Base-by-base conservation (phyloP, 53 echinoderm and acorn worm species). In the Holothuria leucospilota region DNA sequence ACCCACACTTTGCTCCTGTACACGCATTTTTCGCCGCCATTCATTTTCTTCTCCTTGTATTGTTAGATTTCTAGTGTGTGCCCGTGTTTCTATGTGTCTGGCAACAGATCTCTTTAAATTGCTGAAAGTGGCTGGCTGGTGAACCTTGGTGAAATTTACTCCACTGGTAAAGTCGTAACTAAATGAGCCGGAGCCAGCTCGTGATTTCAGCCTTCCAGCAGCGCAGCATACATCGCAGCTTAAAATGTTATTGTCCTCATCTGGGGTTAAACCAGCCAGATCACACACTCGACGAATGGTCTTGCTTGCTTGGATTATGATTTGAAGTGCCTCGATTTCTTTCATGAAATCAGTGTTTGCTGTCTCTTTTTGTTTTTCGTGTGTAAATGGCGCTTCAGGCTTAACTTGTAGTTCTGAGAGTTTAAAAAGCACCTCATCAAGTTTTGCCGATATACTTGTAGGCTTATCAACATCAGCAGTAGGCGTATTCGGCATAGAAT, bases 241-340 rank as follows among this genome's bases (percentile, higher is more conserved):
- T 42, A 75, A 75, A 75, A 16, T 75, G 9, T 75, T 75, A 26
- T 39, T 42, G 52, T 41, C 75, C 16, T n/a, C 75, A 75, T 75
- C 75, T 26, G 75, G 21, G 7, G 42, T 75, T 41, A 75, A 20
- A 20, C 26, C 46, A 49, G 71, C 46, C 20, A 41, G 4, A 34
- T 75, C 46, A 39, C 75, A 75, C 18, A 75, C 26, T 15, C 75
- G 12, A 15, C 26, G 39, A 75, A 75, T 26, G n/a, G 40, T 39
- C 18, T 75, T 75, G 42, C 75, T 75, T 13, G 40, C 46, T 26
- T 75, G 39, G 16, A 75, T 41, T 42, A 75, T 21, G n/a, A 40
- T 42, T 75, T 75, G 20, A 41, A 75, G 75, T 39, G 75, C 39
- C 12, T 13, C 20, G 40, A 75, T 16, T 39, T 75, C 75, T 21